Evolutionary conservation across 2,797 vertebrate genomes (phyloP).

Genomic region (Cyclopterus lumpus): DNA sequence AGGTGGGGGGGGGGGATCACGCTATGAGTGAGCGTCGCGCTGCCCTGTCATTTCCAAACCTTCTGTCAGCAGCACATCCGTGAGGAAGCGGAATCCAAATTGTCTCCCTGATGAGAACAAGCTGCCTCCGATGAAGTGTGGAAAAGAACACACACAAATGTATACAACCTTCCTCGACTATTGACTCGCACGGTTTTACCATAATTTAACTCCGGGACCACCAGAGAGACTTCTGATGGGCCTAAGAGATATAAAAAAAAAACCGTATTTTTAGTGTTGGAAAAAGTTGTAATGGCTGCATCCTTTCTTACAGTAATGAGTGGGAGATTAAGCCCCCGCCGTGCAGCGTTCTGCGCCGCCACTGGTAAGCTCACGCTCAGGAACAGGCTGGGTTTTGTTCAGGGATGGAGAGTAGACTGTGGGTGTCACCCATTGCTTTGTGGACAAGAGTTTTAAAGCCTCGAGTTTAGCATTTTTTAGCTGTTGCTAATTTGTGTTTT

Average conservation of each 20-base stretch:
- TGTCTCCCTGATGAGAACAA: slow-evolving; percentile 57
- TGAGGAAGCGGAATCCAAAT: slow-evolving; percentile 31
- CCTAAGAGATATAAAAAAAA: slow-evolving; percentile 48
- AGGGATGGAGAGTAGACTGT: not conserved
- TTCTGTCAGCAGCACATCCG: slow-evolving; percentile 60
- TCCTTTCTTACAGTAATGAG: slow-evolving; percentile 31
- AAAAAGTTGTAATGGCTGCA: slow-evolving; percentile 63
- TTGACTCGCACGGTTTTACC: slow-evolving; percentile 8
- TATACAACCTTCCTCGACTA: slow-evolving; percentile 7
- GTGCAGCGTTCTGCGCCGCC: slow-evolving; percentile 16
- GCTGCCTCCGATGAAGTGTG: slow-evolving; percentile 36
- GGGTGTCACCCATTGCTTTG: not conserved
- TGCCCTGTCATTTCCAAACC: slow-evolving; percentile 52
- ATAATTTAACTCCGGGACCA: slow-evolving; percentile 42
- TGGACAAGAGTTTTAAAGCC: not conserved
- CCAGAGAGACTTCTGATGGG: slow-evolving; percentile 46
- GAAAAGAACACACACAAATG: slow-evolving; percentile 19
- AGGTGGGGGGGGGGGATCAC: slow-evolving; percentile 12
- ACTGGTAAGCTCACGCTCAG: not conserved
- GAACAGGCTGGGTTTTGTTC: slow-evolving; percentile 12
- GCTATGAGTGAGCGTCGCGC: slow-evolving; percentile 29
- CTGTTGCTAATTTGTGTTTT: not conserved
- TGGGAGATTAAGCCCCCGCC: slow-evolving; percentile 14
- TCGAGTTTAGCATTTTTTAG: not conserved
- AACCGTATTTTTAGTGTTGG: slow-evolving; percentile 48